Base-by-base conservation (phyloP, 2,113 vertebrate species). In the Telmatochromis sp. region DNA sequence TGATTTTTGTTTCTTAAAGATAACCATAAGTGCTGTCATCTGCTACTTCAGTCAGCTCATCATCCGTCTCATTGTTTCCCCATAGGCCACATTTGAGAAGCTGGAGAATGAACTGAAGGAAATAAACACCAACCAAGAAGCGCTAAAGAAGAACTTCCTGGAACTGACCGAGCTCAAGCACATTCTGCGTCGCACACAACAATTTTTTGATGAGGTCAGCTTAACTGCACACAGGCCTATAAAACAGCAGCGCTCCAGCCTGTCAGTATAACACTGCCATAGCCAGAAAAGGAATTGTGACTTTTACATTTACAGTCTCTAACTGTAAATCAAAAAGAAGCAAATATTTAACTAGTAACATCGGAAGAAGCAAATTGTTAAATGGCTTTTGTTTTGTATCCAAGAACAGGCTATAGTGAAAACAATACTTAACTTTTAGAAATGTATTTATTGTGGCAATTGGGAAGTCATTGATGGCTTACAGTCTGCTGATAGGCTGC, bases 51-150 rank as follows among this genome's bases (percentile, higher is more conserved):
- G 12, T 55, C 33, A 80, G 3, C 17, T 92, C 85, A 82, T 92
- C 82, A 82, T 35, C 8, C 9, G 12, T 65, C 37, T 23, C 13
- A 49, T 6, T 83, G 7, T 63, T n/a, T 55, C 37, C 65, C 33
- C 60, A 3, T 94, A 99, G 99, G 99, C 99, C 90, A 98, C 99
- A 45, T 99, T 99, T 93, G 99, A 99, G 95, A 99, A 99, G 94
- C 98, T 99, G 47, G 99, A 99, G 91, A 99, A 98, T 5, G 99
- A 99, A 58, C 96, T 99, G 83, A 99, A 99, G 85, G 99, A 99
- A 95, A 99, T 99, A 93, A 99, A 99, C 94, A 98, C 98, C 28
- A 99, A 99, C 95, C 99, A 99, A 94, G 99, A 99, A 91, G 98
- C 99, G 12, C 95, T 99, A 87, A 99, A 99, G 96, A 98, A 97